phyloP scores from a whole-genome alignment of 2,888 invertebrate genomes.

The Andrena bucephala region DNA sequence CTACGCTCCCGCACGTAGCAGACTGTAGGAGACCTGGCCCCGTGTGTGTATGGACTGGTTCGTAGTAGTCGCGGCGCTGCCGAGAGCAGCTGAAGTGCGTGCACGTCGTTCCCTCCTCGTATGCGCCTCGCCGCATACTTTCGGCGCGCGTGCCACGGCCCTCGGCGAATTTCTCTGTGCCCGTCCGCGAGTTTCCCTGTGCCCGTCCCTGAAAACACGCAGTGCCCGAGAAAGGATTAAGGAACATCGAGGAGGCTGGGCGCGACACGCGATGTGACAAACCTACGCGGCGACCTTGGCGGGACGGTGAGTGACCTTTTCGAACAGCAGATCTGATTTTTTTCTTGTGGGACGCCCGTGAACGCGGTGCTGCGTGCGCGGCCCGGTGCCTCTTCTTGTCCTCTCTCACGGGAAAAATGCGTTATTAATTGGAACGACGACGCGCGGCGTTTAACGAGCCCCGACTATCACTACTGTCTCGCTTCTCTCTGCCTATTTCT shows the following conservation, averaged over 20 bases:
- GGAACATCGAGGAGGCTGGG: constrained; percentile 20
- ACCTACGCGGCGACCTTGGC: constrained; percentile 73
- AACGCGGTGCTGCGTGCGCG: not conserved
- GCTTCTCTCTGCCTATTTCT: not conserved
- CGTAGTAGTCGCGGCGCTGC: constrained; percentile 70
- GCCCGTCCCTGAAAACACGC: not conserved
- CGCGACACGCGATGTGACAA: constrained; percentile 53
- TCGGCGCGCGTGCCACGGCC: constrained; percentile 9
- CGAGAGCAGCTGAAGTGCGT: constrained; percentile 64
- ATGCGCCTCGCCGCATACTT: not conserved
- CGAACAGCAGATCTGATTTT: constrained; percentile 50
- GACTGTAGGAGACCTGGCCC: constrained; percentile 25
- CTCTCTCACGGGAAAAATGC: constrained; percentile 79
- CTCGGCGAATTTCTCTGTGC: not conserved
- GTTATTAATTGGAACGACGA: constrained; percentile 61
- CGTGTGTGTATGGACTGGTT: constrained; percentile 49
- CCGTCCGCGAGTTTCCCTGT: not conserved
- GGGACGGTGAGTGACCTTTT: constrained; percentile 82
- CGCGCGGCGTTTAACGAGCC: constrained; percentile 47
- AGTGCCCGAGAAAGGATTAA: constrained; percentile 31
- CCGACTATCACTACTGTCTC: not conserved
- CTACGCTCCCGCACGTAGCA: constrained; percentile 43
- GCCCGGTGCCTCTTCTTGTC: constrained; percentile 40
- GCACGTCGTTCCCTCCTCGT: constrained; percentile 35
- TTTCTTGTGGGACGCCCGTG: constrained; percentile 13